These are phyloP conservation scores for Neoitamus cyanurus DNA, from an alignment of 2,888 invertebrate genomes.

Conservation along the genomic window DNA sequence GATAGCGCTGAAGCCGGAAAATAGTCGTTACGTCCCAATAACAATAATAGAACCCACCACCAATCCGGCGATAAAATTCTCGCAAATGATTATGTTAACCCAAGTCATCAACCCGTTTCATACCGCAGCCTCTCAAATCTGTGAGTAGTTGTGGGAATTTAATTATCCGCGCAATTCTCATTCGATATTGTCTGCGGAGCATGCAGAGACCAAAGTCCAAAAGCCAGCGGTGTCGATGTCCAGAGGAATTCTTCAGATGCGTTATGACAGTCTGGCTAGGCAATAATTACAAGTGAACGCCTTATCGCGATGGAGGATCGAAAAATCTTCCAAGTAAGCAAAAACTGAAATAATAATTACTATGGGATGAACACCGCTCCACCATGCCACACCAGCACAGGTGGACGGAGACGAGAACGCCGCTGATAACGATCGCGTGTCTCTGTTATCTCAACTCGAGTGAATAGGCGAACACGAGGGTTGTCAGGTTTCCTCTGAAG, in stretches of 20 bases:
- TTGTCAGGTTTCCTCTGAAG: background rate
- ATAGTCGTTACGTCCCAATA: slow-evolving; percentile 19
- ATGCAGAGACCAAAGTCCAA: background rate
- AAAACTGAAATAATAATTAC: slow-evolving; percentile 35
- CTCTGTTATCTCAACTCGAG: background rate
- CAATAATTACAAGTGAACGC: slow-evolving; percentile 25
- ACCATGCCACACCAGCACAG: background rate
- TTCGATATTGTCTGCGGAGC: background rate
- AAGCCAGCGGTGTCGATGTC: background rate
- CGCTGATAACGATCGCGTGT: slow-evolving; percentile 31
- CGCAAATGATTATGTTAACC: slow-evolving; percentile 45
- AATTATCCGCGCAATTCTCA: slow-evolving; percentile 13
- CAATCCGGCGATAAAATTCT: background rate
- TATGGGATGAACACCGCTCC: background rate
- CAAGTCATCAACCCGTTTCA: slow-evolving; percentile 3
- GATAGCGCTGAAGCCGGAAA: background rate
- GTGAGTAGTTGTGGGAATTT: slow-evolving; percentile 25
- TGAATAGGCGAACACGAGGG: background rate
- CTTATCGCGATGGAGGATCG: slow-evolving; percentile 17
- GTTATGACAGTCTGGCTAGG: slow-evolving; percentile 37
- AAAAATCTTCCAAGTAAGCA: background rate
- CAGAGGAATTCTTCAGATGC: slow-evolving; percentile 13
- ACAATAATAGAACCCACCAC: slow-evolving; percentile 24
- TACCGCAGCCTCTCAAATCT: background rate
- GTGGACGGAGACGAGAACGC: background rate